These are phyloP conservation scores for Pristionchus fissidentatus DNA, from an alignment of 2,888 invertebrate species.

Conservation along the genomic window DNA sequence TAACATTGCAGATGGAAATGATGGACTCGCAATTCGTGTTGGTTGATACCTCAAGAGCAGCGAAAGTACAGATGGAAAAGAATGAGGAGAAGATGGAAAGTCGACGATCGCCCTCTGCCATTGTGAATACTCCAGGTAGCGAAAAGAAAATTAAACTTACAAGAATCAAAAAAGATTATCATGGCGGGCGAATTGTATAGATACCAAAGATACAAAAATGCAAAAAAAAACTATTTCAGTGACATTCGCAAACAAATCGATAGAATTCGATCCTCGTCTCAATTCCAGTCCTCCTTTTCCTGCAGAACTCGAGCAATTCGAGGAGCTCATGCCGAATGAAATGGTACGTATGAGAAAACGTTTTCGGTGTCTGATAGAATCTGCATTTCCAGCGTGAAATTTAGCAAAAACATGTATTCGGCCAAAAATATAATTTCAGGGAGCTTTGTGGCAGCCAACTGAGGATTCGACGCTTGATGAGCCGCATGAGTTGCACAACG, in stretches of 20 bases:
- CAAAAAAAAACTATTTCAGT: no score
- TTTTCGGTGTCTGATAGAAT: no score
- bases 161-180: no score
- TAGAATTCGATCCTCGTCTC: not conserved
- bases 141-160: no score
- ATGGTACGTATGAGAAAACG: conserved; percentile 27
- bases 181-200: no score
- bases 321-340: conserved; percentile 20
- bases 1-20: conserved; percentile 35
- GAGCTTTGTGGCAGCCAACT: not conserved
- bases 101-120: not conserved
- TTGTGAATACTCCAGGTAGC: no score
- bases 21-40: not conserved
- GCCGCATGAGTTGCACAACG: not conserved
- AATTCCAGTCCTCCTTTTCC: conserved; percentile 32
- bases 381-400: not conserved
- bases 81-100: not conserved
- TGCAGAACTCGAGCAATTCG: not conserved
- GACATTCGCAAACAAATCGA: no score
- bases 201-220: no score
- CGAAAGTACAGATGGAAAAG: not conserved
- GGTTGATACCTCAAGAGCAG: not conserved
- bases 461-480: no score
- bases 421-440: no score
- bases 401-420: not conserved